phyloP scores from a whole-genome alignment of 2,113 vertebrate species.

The Pteruthius melanotis region DNA sequence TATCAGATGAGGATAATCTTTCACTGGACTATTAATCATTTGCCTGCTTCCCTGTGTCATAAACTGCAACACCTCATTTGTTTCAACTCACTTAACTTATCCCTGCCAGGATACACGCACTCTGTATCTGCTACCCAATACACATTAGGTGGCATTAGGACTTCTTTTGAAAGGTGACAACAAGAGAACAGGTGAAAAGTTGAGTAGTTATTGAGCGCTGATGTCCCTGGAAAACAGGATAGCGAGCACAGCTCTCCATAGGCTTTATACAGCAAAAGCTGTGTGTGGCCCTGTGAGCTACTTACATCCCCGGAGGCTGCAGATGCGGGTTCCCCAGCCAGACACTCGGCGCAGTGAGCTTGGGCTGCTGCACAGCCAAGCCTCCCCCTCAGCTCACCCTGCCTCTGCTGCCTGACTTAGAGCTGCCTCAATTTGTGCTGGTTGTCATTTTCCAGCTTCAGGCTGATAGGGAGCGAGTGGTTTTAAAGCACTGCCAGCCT shows the following conservation, averaged over 20 bases:
- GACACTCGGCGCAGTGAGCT: not conserved
- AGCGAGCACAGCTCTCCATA: not conserved
- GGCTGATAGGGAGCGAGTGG: not conserved
- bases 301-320: not conserved
- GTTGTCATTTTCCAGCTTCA: not conserved
- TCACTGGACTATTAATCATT: slow-evolving; percentile 49
- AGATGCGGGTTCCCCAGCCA: not conserved
- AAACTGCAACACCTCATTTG: slow-evolving; percentile 47
- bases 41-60: slow-evolving; percentile 30
- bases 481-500: not conserved
- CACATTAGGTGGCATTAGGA: not conserved
- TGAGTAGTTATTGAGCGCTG: not conserved
- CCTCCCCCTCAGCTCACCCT: not conserved
- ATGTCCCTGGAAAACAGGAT: not conserved
- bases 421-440: not conserved
- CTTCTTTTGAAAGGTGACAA: slow-evolving; percentile 13
- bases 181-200: slow-evolving; percentile 2
- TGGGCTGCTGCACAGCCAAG: not conserved
- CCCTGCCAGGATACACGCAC: not conserved
- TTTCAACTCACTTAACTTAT: slow-evolving; percentile 37
- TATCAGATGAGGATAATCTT: slow-evolving; percentile 61
- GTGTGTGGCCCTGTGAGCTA: not conserved
- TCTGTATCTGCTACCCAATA: not conserved
- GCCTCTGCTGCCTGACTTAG: not conserved
- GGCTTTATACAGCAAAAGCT: not conserved